These are phyloP conservation scores for Eudasyphora cyanicolor DNA, from an alignment of 2,888 invertebrate genomes.

Conservation along the genomic window DNA sequence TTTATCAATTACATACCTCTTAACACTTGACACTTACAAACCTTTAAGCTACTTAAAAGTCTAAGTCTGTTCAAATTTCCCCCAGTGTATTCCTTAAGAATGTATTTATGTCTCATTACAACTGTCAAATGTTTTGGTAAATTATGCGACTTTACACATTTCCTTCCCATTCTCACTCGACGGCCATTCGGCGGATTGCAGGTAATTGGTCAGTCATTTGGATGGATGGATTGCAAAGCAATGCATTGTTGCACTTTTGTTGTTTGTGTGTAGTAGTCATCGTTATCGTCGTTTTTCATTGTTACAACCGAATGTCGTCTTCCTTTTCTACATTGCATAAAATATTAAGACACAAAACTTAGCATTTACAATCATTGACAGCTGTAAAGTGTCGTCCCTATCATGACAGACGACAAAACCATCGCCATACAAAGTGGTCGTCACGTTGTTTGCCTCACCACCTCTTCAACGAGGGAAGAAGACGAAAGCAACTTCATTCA, in stretches of 20 bases:
- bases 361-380: conserved; percentile 65
- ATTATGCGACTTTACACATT: conserved; percentile 35
- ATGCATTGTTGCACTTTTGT: no score
- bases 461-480: conserved; percentile 16
- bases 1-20: neutral
- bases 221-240: no score
- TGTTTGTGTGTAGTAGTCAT: neutral
- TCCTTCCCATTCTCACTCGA: conserved; percentile 14
- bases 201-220: no score
- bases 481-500: neutral
- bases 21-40: neutral
- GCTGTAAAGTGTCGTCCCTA: conserved; percentile 66
- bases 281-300: neutral
- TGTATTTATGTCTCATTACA: conserved; percentile 28
- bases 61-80: conserved; percentile 1
- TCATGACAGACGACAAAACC: conserved; percentile 65
- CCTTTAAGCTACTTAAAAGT: neutral
- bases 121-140: conserved; percentile 41
- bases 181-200: neutral
- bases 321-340: conserved; percentile 2
- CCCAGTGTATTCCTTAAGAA: neutral
- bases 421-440: conserved; percentile 36
- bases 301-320: neutral
- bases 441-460: neutral
- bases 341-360: conserved; percentile 60